phyloP scores from a whole-genome alignment of 2,888 invertebrate species.

The Escarpia spicata region DNA sequence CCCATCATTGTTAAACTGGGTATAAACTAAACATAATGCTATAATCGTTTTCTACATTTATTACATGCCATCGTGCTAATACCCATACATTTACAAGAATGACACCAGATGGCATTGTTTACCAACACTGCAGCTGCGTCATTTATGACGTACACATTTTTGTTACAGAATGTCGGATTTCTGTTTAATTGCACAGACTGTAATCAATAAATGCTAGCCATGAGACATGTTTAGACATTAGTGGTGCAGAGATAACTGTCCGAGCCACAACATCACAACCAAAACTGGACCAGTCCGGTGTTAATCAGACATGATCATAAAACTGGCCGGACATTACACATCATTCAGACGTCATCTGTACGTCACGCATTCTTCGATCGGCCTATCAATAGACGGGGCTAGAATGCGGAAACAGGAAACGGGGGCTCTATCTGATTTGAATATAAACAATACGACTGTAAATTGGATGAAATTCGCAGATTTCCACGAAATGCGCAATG shows the following conservation, averaged over 20 bases:
- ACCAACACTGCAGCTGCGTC: too few relatives aligned
- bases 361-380: background rate
- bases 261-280: background rate
- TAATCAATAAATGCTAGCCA: background rate
- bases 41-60: too few relatives aligned
- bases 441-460: background rate
- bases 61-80: too few relatives aligned
- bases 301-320: too few relatives aligned
- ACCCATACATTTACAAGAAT: too few relatives aligned
- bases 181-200: background rate
- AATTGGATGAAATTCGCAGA: background rate
- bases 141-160: background rate
- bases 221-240: constrained; percentile 3
- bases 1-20: too few relatives aligned
- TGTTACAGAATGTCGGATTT: background rate
- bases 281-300: too few relatives aligned
- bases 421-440: background rate
- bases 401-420: background rate
- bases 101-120: too few relatives aligned
- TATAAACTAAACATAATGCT: too few relatives aligned
- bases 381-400: background rate
- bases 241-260: background rate
- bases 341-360: background rate
- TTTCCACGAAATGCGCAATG: background rate
- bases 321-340: background rate